phyloP scores from a whole-genome alignment of 1,140 invertebrate genomes.

The Brachionus asplanchnoidis region DNA sequence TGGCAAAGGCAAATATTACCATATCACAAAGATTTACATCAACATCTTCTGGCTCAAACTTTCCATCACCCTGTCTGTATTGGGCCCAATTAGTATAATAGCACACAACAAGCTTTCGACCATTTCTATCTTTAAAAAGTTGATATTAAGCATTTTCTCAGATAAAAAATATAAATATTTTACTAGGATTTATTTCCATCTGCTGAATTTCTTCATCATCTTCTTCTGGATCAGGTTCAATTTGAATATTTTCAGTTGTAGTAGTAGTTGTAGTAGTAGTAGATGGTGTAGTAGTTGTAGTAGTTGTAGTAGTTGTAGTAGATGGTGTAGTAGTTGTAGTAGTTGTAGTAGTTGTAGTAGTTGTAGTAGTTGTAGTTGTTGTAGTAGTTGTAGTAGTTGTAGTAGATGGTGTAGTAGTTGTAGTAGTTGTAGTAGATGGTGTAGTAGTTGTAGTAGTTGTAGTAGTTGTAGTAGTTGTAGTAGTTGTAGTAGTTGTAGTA shows the following conservation, averaged over 20 bases:
- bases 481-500: not conserved
- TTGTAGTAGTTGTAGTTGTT: too few relatives aligned
- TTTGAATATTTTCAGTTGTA: not conserved
- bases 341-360: too few relatives aligned
- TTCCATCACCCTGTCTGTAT: slow-evolving; percentile 75
- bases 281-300: not conserved
- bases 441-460: not conserved
- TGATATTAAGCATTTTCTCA: not conserved
- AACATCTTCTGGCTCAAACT: slow-evolving; percentile 79
- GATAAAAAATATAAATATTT: not conserved
- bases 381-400: not conserved
- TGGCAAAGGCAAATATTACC: slow-evolving; percentile 85
- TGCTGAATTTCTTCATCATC: not conserved
- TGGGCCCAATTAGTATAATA: slow-evolving; percentile 89
- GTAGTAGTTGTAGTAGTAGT: not conserved
- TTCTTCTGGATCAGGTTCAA: not conserved
- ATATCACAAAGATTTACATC: slow-evolving; percentile 81
- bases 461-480: not conserved
- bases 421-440: not conserved
- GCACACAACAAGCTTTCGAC: slow-evolving; percentile 62
- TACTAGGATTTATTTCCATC: slow-evolving; percentile 20
- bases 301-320: too few relatives aligned
- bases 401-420: not conserved
- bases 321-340: too few relatives aligned
- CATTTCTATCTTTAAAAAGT: not conserved